These are phyloP conservation scores for Hydrotaea diabolus DNA, from an alignment of 2,888 invertebrate genomes.

Conservation along the genomic window DNA sequence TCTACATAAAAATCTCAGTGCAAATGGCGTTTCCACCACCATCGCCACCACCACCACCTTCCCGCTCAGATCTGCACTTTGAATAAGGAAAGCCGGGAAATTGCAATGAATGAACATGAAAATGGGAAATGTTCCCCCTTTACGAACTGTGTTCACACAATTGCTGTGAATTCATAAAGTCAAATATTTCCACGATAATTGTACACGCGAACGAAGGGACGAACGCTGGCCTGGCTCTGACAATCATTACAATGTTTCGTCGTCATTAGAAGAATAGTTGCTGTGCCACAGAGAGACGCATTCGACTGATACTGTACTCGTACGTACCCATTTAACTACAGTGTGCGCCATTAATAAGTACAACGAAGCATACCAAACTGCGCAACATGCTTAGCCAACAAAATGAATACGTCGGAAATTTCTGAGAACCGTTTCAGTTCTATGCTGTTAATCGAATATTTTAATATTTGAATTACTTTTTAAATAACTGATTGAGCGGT, in stretches of 20 bases:
- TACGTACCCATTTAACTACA: neutral
- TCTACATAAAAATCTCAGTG: slow-evolving; percentile 14
- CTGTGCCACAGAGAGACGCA: no score
- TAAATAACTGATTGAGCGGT: no score
- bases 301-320: neutral
- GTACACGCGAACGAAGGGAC: neutral
- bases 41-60: slow-evolving; percentile 40
- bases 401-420: no score
- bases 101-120: neutral
- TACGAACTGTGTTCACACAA: slow-evolving; percentile 53
- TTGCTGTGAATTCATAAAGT: slow-evolving; percentile 64
- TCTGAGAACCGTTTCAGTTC: no score
- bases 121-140: slow-evolving; percentile 40
- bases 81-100: slow-evolving; percentile 12
- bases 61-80: slow-evolving; percentile 7
- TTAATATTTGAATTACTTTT: no score
- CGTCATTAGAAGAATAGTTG: neutral
- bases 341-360: neutral
- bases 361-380: no score
- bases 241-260: neutral
- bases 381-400: no score
- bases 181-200: slow-evolving; percentile 60
- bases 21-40: slow-evolving; percentile 58
- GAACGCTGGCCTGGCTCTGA: neutral
- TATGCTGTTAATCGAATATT: no score